These are phyloP conservation scores for Pyrrhura leucotis DNA, from an alignment of 2,797 vertebrate species.

Conservation along the genomic window DNA sequence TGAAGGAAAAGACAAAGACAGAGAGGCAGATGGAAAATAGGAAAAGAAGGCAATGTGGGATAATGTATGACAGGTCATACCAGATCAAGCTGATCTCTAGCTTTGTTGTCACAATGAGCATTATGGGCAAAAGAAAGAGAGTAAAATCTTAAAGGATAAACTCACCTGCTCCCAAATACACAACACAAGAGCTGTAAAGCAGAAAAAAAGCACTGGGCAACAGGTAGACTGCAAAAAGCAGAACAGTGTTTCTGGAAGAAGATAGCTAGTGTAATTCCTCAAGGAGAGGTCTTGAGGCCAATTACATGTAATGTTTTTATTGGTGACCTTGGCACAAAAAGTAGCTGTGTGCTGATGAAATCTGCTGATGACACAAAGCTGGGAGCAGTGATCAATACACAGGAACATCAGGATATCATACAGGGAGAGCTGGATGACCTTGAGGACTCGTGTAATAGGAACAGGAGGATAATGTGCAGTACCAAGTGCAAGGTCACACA, in stretches of 20 bases:
- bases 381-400: constrained; percentile 38
- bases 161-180: not conserved
- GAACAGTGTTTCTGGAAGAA: not conserved
- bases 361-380: constrained; percentile 32
- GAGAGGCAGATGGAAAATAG: not conserved
- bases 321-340: constrained; percentile 26
- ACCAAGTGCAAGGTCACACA: not conserved
- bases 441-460: not conserved
- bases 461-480: not conserved
- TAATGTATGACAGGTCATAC: not conserved
- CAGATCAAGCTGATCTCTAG: not conserved
- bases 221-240: not conserved
- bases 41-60: not conserved
- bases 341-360: constrained; percentile 3
- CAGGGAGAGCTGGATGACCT: not conserved
- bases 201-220: not conserved
- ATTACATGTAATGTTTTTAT: constrained; percentile 4
- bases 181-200: not conserved
- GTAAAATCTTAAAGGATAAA: not conserved
- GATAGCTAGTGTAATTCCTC: not conserved
- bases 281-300: constrained; percentile 15
- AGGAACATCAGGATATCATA: not conserved
- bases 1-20: not conserved
- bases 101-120: not conserved
- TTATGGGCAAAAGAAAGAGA: not conserved